Evolutionary conservation across 2,113 vertebrate species (phyloP).

Genomic region (Condylura cristata): DNA sequence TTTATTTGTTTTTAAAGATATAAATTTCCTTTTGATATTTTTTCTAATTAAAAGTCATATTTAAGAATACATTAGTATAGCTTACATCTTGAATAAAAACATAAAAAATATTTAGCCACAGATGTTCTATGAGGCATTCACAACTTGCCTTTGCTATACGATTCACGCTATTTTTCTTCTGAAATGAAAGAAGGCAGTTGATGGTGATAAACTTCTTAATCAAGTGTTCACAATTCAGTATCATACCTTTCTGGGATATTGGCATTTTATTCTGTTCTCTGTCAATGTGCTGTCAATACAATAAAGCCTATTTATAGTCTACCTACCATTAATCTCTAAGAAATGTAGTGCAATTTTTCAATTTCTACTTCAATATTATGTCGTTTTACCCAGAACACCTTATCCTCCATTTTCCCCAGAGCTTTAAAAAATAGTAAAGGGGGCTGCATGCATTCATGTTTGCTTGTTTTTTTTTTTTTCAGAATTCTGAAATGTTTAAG

Average conservation of each 20-base stretch:
- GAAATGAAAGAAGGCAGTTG: not conserved
- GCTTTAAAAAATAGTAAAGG: not conserved
- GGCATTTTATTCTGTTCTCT: constrained; percentile 4
- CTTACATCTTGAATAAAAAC: not conserved
- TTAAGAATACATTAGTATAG: constrained; percentile 5
- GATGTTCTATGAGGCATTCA: not conserved
- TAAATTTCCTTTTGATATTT: not conserved
- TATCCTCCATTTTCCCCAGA: not conserved
- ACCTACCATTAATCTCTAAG: not conserved
- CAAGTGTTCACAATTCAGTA: constrained; percentile 12
- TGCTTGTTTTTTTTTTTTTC: not conserved
- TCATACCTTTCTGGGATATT: not conserved
- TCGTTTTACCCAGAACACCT: not conserved
- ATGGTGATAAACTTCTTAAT: not conserved
- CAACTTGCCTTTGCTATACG: not conserved
- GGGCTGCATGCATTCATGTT: not conserved
- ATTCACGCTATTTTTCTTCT: not conserved
- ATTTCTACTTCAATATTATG: not conserved
- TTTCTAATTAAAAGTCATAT: not conserved
- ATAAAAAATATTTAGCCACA: not conserved
- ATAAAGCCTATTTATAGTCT: not conserved
- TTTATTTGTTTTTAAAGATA: not conserved
- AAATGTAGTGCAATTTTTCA: constrained; percentile 2
- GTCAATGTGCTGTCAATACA: not conserved
- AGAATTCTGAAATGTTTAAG: not conserved